phyloP scores from a whole-genome alignment of 2,113 vertebrate genomes.

The Leptodactylus fuscus region DNA sequence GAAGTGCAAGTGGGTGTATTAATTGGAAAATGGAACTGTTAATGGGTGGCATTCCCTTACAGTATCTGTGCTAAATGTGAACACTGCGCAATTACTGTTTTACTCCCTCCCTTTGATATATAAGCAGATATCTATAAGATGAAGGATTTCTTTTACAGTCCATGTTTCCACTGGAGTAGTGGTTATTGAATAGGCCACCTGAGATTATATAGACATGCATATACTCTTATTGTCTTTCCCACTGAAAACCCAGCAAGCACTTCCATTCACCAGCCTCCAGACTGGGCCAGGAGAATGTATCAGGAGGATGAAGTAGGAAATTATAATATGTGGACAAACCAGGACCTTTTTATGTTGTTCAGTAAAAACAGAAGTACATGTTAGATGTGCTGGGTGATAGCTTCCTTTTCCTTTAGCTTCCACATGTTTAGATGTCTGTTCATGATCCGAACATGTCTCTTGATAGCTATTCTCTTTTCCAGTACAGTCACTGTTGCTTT shows the following conservation, averaged over 20 bases:
- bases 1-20: slow-evolving; percentile 49
- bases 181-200: background rate
- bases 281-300: too few species aligned
- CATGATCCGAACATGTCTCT: too few species aligned
- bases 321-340: too few species aligned
- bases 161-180: background rate
- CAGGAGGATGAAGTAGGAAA: too few species aligned
- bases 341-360: too few species aligned
- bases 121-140: too few species aligned
- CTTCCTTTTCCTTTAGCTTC: too few species aligned
- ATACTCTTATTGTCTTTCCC: background rate
- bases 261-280: background rate
- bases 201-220: background rate
- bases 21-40: slow-evolving; percentile 13
- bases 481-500: too few species aligned
- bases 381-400: too few species aligned
- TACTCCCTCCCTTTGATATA: background rate
- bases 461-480: too few species aligned
- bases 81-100: background rate
- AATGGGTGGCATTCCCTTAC: slow-evolving; percentile 35
- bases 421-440: too few species aligned
- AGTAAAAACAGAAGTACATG: too few species aligned
- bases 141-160: background rate
- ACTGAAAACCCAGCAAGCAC: background rate
- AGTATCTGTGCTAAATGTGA: slow-evolving; percentile 7